Evolutionary conservation across 2,888 invertebrate species (phyloP), one percentile per base, ranked within the genome.

Genomic region (Cheilosia grossa): DNA sequence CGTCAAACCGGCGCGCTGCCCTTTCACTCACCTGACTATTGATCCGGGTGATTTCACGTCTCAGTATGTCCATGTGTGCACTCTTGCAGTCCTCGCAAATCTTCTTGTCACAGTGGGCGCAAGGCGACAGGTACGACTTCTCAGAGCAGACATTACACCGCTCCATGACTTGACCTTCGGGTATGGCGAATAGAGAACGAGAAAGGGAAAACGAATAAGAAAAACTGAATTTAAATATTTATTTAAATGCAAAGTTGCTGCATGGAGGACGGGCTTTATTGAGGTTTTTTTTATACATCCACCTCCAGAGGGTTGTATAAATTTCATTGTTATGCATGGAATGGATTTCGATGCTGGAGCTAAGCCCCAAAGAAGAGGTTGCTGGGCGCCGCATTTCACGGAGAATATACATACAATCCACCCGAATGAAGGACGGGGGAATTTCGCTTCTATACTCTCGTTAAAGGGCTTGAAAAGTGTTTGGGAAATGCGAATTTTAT

Each of bases 71-170:
- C 95, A 98, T 96, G 92, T 99, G 99, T 15, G 98, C 97, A 77
- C 96, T 95, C 92, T 98, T 98, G 93, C 99, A 99, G 90, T 98
- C 98, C 88, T 96, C 96, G 92, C 99, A 99, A 87, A 99, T 96
- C 93, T 98, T 97, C 91, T 98, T 98, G 90, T 99, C 98, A 93
- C 99, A 99, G 92, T 99, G 99, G 30, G 96, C 96, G 92, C 99
- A 99, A 61, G 95, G 93, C 75, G 95, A 95, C 89, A 97, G 95
- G 90, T 97, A 97, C 77, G 97, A 95, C 92, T 98, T 97, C 92
- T 98, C 97, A 72, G 97, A 97, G 93, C 98, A 97, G 58, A 98
- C 97, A 90, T 96, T 96, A 92, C 98, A 98, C 88, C 98, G 93
- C 92, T 97, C 97, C 97, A 98, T 98, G 73, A 97, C 94, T 92